A percentile compares a stretch with the other conserved stretches of the same genome.
Evolutionary conservation across 2,797 vertebrate species (phyloP).

Genomic region (Poeciliopsis gracilis): DNA sequence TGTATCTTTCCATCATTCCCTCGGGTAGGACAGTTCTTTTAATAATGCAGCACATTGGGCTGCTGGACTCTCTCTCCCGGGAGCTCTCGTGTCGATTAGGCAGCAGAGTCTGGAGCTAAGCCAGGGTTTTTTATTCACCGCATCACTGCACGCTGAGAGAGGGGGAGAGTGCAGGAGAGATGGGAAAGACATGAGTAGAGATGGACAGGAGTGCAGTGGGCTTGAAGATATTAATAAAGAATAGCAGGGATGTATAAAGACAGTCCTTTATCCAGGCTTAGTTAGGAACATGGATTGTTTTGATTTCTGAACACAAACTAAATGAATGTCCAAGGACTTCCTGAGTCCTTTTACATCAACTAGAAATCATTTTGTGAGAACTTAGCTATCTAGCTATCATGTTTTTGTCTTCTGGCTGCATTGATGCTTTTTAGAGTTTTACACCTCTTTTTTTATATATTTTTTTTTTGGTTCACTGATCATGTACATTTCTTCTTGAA

Average conservation of each 20-base stretch:
- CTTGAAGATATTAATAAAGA: conserved; percentile 52
- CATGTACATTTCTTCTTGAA: conserved; percentile 16
- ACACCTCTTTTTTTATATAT: neutral
- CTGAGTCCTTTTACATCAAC: conserved; percentile 23
- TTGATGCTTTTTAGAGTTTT: neutral
- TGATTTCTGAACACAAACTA: neutral
- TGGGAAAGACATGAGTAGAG: conserved; percentile 56
- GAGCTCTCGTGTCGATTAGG: conserved; percentile 77
- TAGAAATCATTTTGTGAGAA: conserved; percentile 38
- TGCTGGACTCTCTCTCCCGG: conserved; percentile 59
- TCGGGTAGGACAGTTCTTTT: conserved; percentile 65
- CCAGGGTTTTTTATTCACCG: conserved; percentile 71
- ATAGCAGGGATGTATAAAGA: conserved; percentile 16
- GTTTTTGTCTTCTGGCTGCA: neutral
- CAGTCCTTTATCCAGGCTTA: conserved; percentile 29
- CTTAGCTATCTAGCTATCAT: neutral
- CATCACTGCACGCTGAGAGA: conserved; percentile 60
- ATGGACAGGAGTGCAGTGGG: conserved; percentile 44
- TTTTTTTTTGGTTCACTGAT: neutral
- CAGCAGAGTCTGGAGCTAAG: conserved; percentile 68
- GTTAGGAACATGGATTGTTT: conserved; percentile 8
- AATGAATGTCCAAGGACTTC: conserved; percentile 12
- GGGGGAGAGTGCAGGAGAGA: conserved; percentile 51
- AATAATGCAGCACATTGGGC: conserved; percentile 77
- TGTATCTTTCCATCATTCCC: conserved; percentile 44